Evolutionary conservation across 1,140 invertebrate genomes (phyloP), one percentile per base, ranked within the genome.

Genomic region (Apocrypta bakeri): DNA sequence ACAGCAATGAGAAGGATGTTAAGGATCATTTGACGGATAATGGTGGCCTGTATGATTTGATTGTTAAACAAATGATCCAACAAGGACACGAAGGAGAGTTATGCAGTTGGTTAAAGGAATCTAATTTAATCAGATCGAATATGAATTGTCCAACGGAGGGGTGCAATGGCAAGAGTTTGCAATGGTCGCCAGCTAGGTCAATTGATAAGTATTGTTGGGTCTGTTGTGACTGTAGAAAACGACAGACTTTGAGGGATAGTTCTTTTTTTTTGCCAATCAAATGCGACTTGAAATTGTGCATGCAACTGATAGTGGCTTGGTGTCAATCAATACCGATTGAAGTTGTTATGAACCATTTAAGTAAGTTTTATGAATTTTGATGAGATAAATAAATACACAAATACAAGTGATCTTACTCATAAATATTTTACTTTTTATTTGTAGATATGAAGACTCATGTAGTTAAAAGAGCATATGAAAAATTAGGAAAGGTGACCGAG

Each of bases 191-290:
- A 27, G 92, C 92, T 6, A 88, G 92, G 87, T 89, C 92, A 2
- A 80, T 92, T n/a, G 93, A 93, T 75, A 92, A 92, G 84, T 93
- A 93, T 75, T 91, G 89, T 64, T 93, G 93, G 92, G 86, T 85
- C 12, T 93, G 93, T 79, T 80, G 87, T 1, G 85, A 86, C 3
- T 93, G 92, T 76, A 37, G 48, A 0, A 90, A 86, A 17, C 93
- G 92, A 85, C 90, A 90, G 73, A 87, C 90, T 7, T 92, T 93
- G 9, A 88, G 93, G 64, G 92, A 93, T 24, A 86, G 89, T 42
- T 93, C 92, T 2, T 92, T 93, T 81, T 93, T 93, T 83, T 76
- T 91, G 14, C 86, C 89, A 42, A 87, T 93, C 8, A 93, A 92
- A 85, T 93, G 92, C 86, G 91, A 91, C 82, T 85, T 93, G 31